Evolutionary conservation across 2,797 vertebrate species (phyloP).

Genomic region (Cynopterus sphinx): DNA sequence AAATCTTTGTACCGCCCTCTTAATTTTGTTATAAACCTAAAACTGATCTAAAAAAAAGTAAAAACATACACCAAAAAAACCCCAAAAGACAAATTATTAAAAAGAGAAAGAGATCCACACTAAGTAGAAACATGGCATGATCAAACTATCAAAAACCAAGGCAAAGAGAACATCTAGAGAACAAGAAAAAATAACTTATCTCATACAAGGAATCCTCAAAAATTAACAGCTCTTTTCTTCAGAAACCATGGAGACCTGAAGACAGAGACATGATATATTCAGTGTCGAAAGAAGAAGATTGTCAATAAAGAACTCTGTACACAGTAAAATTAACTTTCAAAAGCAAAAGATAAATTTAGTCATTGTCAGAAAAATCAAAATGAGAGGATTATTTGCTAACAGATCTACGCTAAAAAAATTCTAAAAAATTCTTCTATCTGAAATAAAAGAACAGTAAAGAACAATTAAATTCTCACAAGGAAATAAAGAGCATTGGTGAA

Average conservation of each 20-base stretch:
- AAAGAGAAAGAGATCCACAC: not conserved
- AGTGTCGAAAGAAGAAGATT: not conserved
- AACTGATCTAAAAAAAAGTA: not conserved
- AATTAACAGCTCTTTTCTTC: not conserved
- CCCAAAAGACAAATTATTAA: not conserved
- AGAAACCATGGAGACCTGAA: not conserved
- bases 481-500: not conserved
- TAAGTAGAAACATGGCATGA: not conserved
- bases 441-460: not conserved
- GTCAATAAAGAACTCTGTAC: not conserved
- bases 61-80: too few relatives aligned
- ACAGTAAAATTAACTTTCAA: not conserved
- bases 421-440: not conserved
- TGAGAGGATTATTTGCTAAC: not conserved
- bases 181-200: not conserved
- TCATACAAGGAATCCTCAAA: not conserved
- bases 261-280: not conserved
- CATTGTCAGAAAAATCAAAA: not conserved
- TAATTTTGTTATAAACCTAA: not conserved
- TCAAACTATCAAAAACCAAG: not conserved
- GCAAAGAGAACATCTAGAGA: not conserved
- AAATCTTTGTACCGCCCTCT: not conserved
- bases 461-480: not conserved
- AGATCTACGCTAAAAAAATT: not conserved
- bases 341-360: not conserved